phyloP scores from a whole-genome alignment of 2,888 invertebrate genomes.

The Panopea generosa region DNA sequence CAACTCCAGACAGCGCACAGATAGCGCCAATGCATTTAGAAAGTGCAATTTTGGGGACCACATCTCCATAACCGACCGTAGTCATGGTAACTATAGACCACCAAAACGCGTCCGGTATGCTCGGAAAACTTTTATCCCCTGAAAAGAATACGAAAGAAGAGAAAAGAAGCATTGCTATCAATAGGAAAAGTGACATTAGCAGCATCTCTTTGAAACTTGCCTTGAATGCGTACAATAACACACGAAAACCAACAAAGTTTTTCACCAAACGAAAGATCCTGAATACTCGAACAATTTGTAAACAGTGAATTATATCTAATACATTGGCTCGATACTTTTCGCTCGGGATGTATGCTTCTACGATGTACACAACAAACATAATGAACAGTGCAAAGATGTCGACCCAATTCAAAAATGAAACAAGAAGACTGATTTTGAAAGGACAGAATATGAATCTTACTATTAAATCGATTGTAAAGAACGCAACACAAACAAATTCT shows the following conservation, averaged over 20 bases:
- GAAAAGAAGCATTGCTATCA: slow-evolving; percentile 76
- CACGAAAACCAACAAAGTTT: slow-evolving; percentile 76
- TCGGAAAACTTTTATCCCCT: slow-evolving; percentile 68
- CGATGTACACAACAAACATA: slow-evolving; percentile 68
- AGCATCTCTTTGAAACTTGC: slow-evolving; percentile 74
- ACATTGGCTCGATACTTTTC: slow-evolving; percentile 67
- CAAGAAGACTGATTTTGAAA: slow-evolving; percentile 56
- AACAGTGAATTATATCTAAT: slow-evolving; percentile 69
- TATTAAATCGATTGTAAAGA: slow-evolving; percentile 75
- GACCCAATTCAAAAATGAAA: slow-evolving; percentile 68
- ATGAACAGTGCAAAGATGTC: slow-evolving; percentile 71
- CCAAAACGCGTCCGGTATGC: slow-evolving; percentile 78
- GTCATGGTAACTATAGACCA: slow-evolving; percentile 81
- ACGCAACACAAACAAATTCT: slow-evolving; percentile 61
- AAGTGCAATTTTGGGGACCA: slow-evolving; percentile 65
- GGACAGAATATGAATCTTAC: slow-evolving; percentile 69
- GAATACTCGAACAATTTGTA: slow-evolving; percentile 74
- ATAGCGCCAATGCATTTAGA: slow-evolving; percentile 72
- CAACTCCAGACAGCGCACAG: slow-evolving; percentile 75
- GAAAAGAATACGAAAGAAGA: slow-evolving; percentile 75
- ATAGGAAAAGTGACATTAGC: slow-evolving; percentile 73
- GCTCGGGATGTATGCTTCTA: slow-evolving; percentile 58
- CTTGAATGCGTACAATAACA: slow-evolving; percentile 74
- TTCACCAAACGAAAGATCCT: slow-evolving; percentile 74
- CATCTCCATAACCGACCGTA: slow-evolving; percentile 81